Base-by-base conservation (phyloP, 2,797 vertebrate species). In the Nyctibius grandis region DNA sequence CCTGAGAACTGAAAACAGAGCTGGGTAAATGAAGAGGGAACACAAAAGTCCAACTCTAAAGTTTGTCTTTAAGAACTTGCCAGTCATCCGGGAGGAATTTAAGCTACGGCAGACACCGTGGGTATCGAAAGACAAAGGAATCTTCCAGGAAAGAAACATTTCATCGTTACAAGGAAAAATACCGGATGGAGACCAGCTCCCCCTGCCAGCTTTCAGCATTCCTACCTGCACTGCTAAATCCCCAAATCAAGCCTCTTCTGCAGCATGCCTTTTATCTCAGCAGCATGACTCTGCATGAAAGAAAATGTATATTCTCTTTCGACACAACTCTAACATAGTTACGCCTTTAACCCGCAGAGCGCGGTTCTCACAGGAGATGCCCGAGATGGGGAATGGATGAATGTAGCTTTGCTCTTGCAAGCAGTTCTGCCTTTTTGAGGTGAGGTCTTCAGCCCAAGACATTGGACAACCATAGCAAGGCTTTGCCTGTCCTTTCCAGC, bases 101-200 rank as follows among this genome's bases (percentile, higher is more conserved):
- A 69, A 84, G 61, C 54, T 68, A 45, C 9, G 12, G 45, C 23
- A 19, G 31, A 60, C 9, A 33, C 44, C 1, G 1, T n/a, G 29
- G 44, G 44, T 80, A 77, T 85, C 59, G 84, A 80, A 95, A 79
- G 44, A 9, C 50, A 47, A 1, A 9, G 42, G 59, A 75, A 94
- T 65, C 63, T 82, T 83, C 82, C 91, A 92, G 81, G 81, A 65
- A 82, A 91, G 47, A 79, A 81, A n/a, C 12, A 28, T 78, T 78
- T 75, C 77, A 76, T 50, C 2, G 1, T 38, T 59, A 26, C 42
- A 51, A 59, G 67, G 42, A 11, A 54, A 85, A 87, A 78, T 7
- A 36, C 13, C 0, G 7, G 65, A 60, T 75, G 53, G 69, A 78
- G 33, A 81, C 33, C 38, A 60, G 31, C 47, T 9, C 18, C 5